Evolutionary conservation across 2,888 invertebrate species (phyloP), one percentile per base, ranked within the genome.

Genomic region (Drosophila monieri): DNA sequence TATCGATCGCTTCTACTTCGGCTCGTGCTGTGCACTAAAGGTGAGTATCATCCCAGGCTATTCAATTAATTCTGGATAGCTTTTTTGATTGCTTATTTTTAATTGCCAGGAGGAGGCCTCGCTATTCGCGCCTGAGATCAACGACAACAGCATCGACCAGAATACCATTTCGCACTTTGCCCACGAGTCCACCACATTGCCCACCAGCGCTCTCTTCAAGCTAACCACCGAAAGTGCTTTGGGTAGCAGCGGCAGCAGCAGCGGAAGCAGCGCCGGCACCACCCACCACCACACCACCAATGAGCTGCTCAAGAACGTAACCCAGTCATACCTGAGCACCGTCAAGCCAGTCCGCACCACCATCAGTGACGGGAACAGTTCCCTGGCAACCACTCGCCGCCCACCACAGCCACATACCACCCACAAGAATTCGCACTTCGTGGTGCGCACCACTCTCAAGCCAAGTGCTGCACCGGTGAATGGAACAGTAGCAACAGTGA

Each of bases 1-100:
- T 91, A 97, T 97, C 88, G 97, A 98, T 92, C 94, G 97, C 74
- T 97, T 97, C 91, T 97, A 97, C 92, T 97, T 97, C 90, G 97
- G 97, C 57, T 97, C 97, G 32, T 98, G 98, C 90, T 98, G 98
- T 90, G 96, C 95, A 85, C 93, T 97, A 60, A 94, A 94, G 75
- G 92, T 91, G 74, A 81, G 79, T 74, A 2, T 1, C 14, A 8
- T n/a, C 1, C 6, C 14, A n/a, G 6, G 6, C n/a, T 6, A 14
- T 35, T 35, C 14, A 1, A 8, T 2, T 3, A 0, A 10, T 2
- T 8, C 2, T 6, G 12, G 12, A 12, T 15, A 27, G n/a, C n/a
- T 6, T 12, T 6, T 1, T 10, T 35, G 15, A 61, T 30, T 3
- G 5, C 14, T 3, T 6, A 6, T 53, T 1, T n/a, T 4, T 9